Conservation (phyloP, 1,140 invertebrate species). For the Charaxes varanes region DNA sequence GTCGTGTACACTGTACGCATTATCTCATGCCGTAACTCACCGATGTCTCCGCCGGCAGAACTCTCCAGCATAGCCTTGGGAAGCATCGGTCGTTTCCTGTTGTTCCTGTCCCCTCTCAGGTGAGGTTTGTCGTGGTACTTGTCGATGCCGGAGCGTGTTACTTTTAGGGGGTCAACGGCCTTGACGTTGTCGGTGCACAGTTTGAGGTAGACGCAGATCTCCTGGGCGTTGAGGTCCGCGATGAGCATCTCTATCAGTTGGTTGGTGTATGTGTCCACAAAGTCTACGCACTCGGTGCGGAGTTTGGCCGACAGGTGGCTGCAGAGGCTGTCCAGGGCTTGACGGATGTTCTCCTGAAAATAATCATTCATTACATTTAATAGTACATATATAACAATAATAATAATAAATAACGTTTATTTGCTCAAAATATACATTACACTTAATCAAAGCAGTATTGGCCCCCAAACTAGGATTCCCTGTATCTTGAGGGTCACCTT, state of each 20-base stretch:
- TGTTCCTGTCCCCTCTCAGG: conserved; percentile 54
- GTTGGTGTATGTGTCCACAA: conserved; percentile 85
- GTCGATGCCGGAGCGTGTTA: conserved; percentile 34
- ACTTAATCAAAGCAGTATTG: no score
- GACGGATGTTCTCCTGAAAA: conserved; percentile 82
- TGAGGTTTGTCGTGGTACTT: conserved; percentile 43
- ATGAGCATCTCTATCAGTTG: conserved; percentile 86
- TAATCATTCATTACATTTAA: no score
- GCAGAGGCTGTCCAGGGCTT: conserved; percentile 84
- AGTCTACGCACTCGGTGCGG: conserved; percentile 80
- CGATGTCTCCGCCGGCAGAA: conserved; percentile 69
- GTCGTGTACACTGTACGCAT: no score
- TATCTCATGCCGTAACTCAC: no score
- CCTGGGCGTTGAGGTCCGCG: conserved; percentile 83
- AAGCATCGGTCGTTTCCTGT: conserved; percentile 36
- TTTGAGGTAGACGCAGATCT: conserved; percentile 85
- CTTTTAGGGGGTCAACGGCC: conserved; percentile 37
- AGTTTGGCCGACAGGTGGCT: conserved; percentile 78
- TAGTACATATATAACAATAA: no score
- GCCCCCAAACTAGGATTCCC: no score
- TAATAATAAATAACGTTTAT: no score
- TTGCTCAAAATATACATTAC: no score
- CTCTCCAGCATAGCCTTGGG: conserved; percentile 47
- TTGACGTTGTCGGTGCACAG: conserved; percentile 75
- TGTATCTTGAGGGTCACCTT: no score